phyloP scores from a whole-genome alignment of 2,888 invertebrate genomes.

The Cremastinae sp. region DNA sequence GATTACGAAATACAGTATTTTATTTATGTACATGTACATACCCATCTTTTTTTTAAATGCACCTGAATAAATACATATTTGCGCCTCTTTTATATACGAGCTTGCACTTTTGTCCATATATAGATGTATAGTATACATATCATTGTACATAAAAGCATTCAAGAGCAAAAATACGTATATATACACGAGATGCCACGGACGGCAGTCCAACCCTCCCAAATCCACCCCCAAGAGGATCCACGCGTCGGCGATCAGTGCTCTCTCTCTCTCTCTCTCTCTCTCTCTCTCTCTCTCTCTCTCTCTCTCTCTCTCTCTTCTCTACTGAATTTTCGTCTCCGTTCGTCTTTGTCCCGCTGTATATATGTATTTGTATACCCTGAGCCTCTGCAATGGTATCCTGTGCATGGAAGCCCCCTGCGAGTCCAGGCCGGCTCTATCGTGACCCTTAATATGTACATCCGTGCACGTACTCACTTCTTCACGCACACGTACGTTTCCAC shows the following conservation, averaged over 20 bases:
- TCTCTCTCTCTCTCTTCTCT: slow-evolving; percentile 38
- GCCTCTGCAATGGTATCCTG: too few species aligned
- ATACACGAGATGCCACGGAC: slow-evolving; percentile 24
- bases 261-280: slow-evolving; percentile 58
- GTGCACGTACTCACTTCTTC: too few species aligned
- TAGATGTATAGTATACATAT: slow-evolving; percentile 6
- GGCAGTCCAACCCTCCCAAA: slow-evolving; percentile 41
- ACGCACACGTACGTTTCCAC: too few species aligned
- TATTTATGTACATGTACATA: too few species aligned
- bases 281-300: slow-evolving; percentile 60
- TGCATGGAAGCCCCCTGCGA: too few species aligned
- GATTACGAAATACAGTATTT: too few species aligned
- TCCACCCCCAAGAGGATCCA: slow-evolving; percentile 55
- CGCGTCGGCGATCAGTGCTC: slow-evolving; percentile 59
- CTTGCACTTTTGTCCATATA: slow-evolving; percentile 1
- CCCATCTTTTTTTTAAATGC: too few species aligned
- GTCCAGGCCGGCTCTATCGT: too few species aligned
- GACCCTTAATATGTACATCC: too few species aligned
- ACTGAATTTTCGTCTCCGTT: slow-evolving; percentile 38
- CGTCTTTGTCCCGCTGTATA: background rate
- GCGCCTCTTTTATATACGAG: too few species aligned
- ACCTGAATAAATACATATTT: too few species aligned
- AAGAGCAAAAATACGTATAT: background rate
- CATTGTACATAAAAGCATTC: slow-evolving; percentile 2
- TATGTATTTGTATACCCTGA: too few species aligned